Percentiles rank a stretch among this genome's conserved stretches.
These are phyloP conservation scores for Caenorhabditis remanei DNA, from an alignment of 1,140 invertebrate genomes.

Conservation along the genomic window DNA sequence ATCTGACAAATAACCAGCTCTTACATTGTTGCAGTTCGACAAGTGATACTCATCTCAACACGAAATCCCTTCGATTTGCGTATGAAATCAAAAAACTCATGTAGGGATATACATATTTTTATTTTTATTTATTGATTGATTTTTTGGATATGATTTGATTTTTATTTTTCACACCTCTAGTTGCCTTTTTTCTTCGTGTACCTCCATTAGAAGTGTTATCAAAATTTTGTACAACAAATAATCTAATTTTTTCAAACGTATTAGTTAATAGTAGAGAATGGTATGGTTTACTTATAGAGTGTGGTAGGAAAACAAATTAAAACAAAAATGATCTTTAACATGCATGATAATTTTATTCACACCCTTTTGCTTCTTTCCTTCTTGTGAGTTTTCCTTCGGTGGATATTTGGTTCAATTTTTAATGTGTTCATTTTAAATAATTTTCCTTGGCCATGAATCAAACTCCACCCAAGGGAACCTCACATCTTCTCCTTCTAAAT, in stretches of 20 bases:
- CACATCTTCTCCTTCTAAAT: conserved; percentile 6
- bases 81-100: conserved; percentile 67
- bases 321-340: too few relatives aligned
- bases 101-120: conserved; percentile 18
- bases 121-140: conserved; percentile 8
- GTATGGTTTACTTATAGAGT: neutral
- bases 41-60: conserved; percentile 63
- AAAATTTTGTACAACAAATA: neutral
- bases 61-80: conserved; percentile 62
- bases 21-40: conserved; percentile 59
- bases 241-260: neutral
- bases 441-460: neutral
- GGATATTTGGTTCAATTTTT: too few relatives aligned
- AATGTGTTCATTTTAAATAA: too few relatives aligned
- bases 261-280: neutral
- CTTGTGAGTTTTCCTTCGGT: too few relatives aligned
- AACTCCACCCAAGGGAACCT: too few relatives aligned
- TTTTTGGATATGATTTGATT: neutral
- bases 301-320: too few relatives aligned
- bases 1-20: too few relatives aligned
- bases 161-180: neutral
- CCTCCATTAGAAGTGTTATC: neutral
- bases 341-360: too few relatives aligned
- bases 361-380: too few relatives aligned
- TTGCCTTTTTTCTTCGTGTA: neutral